Evolutionary conservation across 2,797 vertebrate genomes (phyloP).

Genomic region (Tinamus major): DNA sequence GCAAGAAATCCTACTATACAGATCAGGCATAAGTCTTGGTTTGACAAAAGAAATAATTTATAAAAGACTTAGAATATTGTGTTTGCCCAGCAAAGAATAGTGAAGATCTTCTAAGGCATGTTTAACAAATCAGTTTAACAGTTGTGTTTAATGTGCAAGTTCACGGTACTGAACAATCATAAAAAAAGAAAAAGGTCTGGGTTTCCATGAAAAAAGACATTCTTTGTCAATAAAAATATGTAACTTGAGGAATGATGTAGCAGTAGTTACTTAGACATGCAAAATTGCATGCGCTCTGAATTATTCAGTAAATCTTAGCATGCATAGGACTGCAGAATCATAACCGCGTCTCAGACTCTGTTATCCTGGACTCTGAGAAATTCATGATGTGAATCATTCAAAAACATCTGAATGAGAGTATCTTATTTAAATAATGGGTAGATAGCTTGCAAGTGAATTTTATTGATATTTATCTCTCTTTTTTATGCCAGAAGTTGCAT

Average conservation of each 20-base stretch:
- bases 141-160: background rate
- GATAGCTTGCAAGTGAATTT: background rate
- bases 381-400: background rate
- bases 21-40: accelerated
- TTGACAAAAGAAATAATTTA: background rate
- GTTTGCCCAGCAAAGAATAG: background rate
- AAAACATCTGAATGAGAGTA: background rate
- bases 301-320: background rate
- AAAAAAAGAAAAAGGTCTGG: background rate
- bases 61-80: accelerated
- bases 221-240: background rate
- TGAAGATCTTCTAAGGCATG: background rate
- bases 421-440: background rate
- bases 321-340: background rate
- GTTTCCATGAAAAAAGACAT: background rate
- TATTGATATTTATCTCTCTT: background rate
- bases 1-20: background rate
- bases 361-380: background rate
- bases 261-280: background rate
- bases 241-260: accelerated
- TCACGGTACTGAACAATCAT: accelerated
- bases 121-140: background rate
- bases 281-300: background rate
- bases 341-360: background rate
- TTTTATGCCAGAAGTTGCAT: background rate